Conservation (phyloP, 2,113 vertebrate species). For the Megatriorchis doriae region DNA sequence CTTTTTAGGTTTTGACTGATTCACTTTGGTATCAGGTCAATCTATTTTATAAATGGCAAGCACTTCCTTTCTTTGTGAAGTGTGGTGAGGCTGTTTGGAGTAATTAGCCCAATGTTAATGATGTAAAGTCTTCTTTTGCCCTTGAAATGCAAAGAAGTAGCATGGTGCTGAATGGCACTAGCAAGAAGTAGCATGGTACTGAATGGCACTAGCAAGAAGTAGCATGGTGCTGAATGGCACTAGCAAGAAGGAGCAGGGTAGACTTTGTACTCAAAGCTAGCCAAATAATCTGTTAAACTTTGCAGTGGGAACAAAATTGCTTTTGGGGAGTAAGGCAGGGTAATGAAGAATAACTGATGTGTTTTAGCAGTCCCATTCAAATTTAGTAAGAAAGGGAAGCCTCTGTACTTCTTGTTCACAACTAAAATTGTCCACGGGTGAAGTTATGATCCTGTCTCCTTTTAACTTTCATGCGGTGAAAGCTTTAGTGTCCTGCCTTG, state of each 20-base stretch:
- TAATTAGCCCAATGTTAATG: neutral
- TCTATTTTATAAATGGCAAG: conserved; percentile 9
- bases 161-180: neutral
- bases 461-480: neutral
- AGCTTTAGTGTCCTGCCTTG: neutral
- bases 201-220: neutral
- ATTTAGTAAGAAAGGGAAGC: neutral
- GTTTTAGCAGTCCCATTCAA: neutral
- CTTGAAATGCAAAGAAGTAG: neutral
- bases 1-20: neutral
- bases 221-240: neutral
- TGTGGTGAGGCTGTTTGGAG: neutral
- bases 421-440: neutral
- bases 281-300: neutral
- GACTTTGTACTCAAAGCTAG: neutral
- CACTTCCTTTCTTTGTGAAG: neutral
- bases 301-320: neutral
- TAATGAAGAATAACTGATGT: neutral
- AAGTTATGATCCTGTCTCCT: neutral
- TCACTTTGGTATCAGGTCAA: neutral
- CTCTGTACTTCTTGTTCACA: neutral
- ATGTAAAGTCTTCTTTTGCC: neutral
- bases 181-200: neutral
- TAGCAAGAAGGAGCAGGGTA: neutral
- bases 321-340: neutral